Evolutionary conservation across 2,113 vertebrate genomes (phyloP), one percentile per base, ranked within the genome.

Genomic region (Toxotes chatareus): DNA sequence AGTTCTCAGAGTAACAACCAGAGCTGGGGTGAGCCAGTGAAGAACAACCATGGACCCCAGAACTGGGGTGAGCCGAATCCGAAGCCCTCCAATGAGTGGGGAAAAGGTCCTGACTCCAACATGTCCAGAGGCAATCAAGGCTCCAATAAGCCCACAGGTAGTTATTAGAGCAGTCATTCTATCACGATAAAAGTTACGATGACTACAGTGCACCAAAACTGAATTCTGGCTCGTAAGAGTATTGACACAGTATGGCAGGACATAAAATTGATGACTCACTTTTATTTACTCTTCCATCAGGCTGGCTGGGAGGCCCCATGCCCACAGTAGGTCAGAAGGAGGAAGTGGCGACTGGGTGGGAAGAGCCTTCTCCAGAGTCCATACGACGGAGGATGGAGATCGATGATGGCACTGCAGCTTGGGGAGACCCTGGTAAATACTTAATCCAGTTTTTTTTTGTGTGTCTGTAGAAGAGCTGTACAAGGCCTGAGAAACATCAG

Each of bases 311-410:
- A 21, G 98, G 97, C 9, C 97, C 97, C 0, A 95, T 97, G 42
- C 96, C 97, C 1, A 91, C 96, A 12, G 83, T 61, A 13, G 88
- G 96, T 0, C 72, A 91, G 1, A 99, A 97, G 91, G 97, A 98
- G 78, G 96, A 97, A 44, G 94, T 95, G 40, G 7, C 97, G 13
- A 96, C 96, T 0, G 98, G 99, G 72, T 99, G 99, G 99, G 98
- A 99, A 93, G 98, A 99, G 75, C 97, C 98, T 0, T 99, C 97
- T 82, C 98, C 99, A 0, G 98, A 99, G 84, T 98, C 98, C 21
- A 94, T 99, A 62, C 96, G 98, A 51, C 96, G 98, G 5, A 97
- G 97, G 80, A 99, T 97, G 96, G 98, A 98, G 90, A 98, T 99
- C 2, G 99, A 99, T 76, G 98, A 99, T 73, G 99, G 99, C 63